Conservation (phyloP, 2,797 vertebrate genomes). For the Sebastes kiyomatsui region DNA sequence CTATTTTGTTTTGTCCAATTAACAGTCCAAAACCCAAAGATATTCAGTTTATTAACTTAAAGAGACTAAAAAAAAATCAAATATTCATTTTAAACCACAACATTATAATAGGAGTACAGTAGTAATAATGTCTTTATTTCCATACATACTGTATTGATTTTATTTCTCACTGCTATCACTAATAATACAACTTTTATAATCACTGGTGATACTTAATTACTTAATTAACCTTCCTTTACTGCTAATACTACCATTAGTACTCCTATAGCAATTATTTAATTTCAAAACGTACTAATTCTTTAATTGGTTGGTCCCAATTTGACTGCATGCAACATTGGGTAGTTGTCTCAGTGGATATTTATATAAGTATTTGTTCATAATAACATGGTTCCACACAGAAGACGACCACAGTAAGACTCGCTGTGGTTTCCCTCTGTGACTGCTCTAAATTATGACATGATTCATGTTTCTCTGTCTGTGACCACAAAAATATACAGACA, state of each 20-base stretch:
- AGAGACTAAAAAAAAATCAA: neutral
- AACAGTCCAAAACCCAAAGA: neutral
- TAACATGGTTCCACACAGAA: neutral
- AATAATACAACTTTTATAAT: neutral
- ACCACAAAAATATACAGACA: conserved; percentile 9
- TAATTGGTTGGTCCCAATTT: neutral
- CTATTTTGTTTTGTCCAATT: neutral
- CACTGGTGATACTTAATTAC: neutral
- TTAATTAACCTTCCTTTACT: neutral
- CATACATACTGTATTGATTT: neutral
- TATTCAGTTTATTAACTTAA: neutral
- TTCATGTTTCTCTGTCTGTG: neutral
- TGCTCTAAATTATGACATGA: neutral
- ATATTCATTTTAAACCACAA: neutral
- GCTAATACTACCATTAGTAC: neutral
- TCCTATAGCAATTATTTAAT: neutral
- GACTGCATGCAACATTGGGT: neutral
- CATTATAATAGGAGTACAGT: neutral
- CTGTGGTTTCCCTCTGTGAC: neutral
- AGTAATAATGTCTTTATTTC: neutral
- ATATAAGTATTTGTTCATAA: neutral
- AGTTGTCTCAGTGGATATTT: neutral
- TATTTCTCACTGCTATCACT: neutral
- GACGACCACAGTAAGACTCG: neutral
- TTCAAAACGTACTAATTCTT: neutral